Base-by-base conservation (phyloP, 1,140 invertebrate species). In the Eubasilissa regina region DNA sequence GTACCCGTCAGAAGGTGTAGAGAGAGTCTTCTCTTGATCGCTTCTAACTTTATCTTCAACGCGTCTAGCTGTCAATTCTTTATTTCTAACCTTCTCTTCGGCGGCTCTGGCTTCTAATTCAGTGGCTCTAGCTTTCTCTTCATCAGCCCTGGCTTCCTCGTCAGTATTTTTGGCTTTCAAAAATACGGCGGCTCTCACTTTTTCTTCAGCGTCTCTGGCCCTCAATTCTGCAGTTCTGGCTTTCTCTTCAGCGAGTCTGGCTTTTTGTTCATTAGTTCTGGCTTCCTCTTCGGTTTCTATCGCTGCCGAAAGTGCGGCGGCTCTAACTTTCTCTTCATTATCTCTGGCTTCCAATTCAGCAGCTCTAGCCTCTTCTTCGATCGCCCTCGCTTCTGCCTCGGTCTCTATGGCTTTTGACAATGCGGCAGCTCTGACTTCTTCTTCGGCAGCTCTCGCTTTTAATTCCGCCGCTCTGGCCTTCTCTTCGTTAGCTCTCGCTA, bases 321-420 rank as follows among this genome's bases (percentile, higher is more conserved):
- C 35, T 44, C 62, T 66, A 44, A n/a, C 44, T 66, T 43, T 66
- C 62, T n/a, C 44, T 44, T 66, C 66, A 25, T 17, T 47, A 6
- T 17, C 66, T 51, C 45, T 70, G 44, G 21, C 35, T 48, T 70
- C 4, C 13, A 35, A 17, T 51, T 70, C 66, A 10, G 48, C 48
- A 12, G 21, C 47, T 25, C 66, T 70, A 7, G 13, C 17, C 15
- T 51, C 25, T 53, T 19, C 17, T 47, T 66, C 66, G 12, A 17
- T 17, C 11, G 66, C 45, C 21, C 66, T 70, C 6, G 47, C 44
- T 53, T 51, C 12, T 10, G 13, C 15, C 25, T 70, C 25, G 1
- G 25, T 35, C 25, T 35, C 25, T 35, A 6, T 35, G 25, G 25
- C 25, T 35, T 35, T 35, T 35, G 25, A 35, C 25, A 35, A 35